phyloP scores from a whole-genome alignment of 2,113 vertebrate species.

The Indicator maculatus region DNA sequence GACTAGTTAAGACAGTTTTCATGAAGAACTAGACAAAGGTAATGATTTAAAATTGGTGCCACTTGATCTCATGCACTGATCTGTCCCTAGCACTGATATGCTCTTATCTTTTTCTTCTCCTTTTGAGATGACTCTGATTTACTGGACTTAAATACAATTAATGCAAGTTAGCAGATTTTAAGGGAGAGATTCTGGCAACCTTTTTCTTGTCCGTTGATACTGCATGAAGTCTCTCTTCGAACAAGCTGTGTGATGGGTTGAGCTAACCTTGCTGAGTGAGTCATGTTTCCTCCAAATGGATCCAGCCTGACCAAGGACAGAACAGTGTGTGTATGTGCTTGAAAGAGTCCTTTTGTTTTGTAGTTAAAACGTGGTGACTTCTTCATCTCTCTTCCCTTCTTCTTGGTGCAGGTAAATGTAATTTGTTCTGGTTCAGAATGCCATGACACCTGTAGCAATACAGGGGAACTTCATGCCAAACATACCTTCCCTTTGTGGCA shows the following conservation, averaged over 20 bases:
- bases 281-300: not conserved
- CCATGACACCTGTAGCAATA: rapidly evolving
- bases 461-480: not conserved
- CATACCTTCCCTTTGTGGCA: not conserved
- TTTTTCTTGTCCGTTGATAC: not conserved
- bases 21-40: not conserved
- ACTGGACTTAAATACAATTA: too few relatives aligned
- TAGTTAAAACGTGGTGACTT: not conserved
- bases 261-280: not conserved
- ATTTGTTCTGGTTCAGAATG: not conserved
- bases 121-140: not conserved
- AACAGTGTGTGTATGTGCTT: not conserved
- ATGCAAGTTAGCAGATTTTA: not conserved
- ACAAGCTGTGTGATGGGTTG: not conserved
- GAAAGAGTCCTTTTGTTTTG: not conserved
- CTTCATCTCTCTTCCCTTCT: not conserved
- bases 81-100: not conserved
- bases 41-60: not conserved
- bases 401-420: not conserved
- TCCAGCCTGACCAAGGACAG: not conserved
- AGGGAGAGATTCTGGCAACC: not conserved
- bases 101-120: not conserved
- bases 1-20: not conserved
- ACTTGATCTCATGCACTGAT: not conserved
- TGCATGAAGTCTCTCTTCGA: not conserved